Base-by-base conservation (phyloP, 2,888 invertebrate species). In the Rugalucina vietnamica region DNA sequence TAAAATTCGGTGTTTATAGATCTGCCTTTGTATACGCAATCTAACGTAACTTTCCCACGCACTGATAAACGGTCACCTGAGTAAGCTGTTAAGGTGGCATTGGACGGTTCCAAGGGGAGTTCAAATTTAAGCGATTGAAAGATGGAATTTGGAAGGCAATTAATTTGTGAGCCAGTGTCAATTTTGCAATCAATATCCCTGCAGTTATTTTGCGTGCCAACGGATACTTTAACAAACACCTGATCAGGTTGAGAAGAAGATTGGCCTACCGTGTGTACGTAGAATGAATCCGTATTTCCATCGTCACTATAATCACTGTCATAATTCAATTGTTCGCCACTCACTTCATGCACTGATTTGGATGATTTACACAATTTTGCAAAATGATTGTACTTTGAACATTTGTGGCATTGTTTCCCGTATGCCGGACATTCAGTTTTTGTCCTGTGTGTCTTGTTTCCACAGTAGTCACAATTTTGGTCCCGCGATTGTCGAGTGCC, bases 1-100 rank as follows among this genome's bases (percentile, higher is more conserved):
- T 54, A 54, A 21, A 54, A 54, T 54, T 14, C 54, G 14, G 54
- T 54, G 0, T 10, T 32, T 1, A 54, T 34, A 21, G 57, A 29
- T 39, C 65, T 50, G 27, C 70, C 70, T 74, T 50, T 29, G 29
- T 50, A 32, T n/a, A 54, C n/a, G 54, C 54, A 54, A 54, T 54
- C n/a, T 54, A 54, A 21, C 54, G 54, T 54, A 54, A 54, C 54
- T 54, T 54, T 54, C 54, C 54, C 54, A 54, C 10, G 54, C 54
- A 54, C 54, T 21, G 54, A 54, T 54, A 54, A 54, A 54, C 21
- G 8, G 21, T 54, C 54, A 21, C 54, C 54, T 8, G 54, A 14
- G 54, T 54, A 54, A 4, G 54, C 54, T 4, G 54, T 54, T 54
- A 54, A 54, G 54, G 54, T 54, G 4, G 54, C 54, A 14, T 54